phyloP scores from a whole-genome alignment of 2,113 vertebrate species.

The Marmota monax region DNA sequence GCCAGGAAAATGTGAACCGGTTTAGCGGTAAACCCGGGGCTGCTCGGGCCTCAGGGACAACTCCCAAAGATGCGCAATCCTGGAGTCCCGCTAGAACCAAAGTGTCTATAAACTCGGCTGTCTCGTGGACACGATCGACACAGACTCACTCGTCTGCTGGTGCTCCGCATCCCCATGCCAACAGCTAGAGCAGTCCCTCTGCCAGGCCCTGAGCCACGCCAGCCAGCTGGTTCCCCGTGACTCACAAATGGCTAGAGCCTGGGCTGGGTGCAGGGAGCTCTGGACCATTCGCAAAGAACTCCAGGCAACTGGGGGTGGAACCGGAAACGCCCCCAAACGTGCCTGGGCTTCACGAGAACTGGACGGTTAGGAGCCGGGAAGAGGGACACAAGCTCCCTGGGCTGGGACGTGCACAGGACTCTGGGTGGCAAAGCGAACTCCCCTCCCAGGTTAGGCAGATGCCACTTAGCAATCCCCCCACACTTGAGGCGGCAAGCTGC shows the following conservation, averaged over 20 bases:
- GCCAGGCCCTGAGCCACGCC: constrained; percentile 3
- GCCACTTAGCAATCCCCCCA: background rate
- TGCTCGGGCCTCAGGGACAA: background rate
- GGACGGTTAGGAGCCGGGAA: background rate
- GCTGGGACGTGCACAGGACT: background rate
- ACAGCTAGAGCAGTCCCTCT: constrained; percentile 62
- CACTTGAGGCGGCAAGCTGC: too few species aligned
- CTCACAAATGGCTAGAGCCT: constrained; percentile 57
- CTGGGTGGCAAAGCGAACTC: background rate
- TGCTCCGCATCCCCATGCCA: constrained; percentile 50
- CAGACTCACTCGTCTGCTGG: background rate
- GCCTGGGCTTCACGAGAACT: constrained; percentile 37
- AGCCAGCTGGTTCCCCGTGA: constrained; percentile 76
- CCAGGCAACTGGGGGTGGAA: constrained; percentile 23
- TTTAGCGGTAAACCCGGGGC: background rate
- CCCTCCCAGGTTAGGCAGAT: background rate
- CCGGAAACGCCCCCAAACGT: constrained; percentile 38
- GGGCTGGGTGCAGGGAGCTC: constrained; percentile 50
- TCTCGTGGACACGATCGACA: background rate
- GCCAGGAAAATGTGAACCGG: background rate
- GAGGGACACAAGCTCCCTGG: background rate
- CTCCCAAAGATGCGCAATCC: background rate
- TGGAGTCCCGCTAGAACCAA: background rate
- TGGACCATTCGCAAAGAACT: constrained; percentile 67
- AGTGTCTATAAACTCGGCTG: constrained; percentile 40